A percentile compares a stretch with the other conserved stretches of the same genome.
Evolutionary conservation across 2,888 invertebrate species (phyloP).

Genomic region (Miltochrista miniata): DNA sequence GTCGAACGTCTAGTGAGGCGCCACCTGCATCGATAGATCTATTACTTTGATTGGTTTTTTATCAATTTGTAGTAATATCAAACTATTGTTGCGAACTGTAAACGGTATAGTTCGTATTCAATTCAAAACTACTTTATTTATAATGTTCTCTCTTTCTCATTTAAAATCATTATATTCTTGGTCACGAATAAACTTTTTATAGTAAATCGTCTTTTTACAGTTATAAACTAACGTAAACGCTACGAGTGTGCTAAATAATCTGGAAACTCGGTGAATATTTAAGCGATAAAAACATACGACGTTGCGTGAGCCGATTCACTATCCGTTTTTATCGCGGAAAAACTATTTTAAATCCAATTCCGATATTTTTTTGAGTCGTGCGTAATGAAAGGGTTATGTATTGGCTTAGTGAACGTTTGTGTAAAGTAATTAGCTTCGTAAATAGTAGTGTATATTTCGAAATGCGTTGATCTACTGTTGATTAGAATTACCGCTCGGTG

Average conservation of each 20-base stretch:
- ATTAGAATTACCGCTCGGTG: conserved; percentile 71
- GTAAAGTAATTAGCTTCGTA: neutral
- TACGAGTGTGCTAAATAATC: conserved; percentile 11
- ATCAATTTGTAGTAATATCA: neutral
- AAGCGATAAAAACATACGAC: conserved; percentile 14
- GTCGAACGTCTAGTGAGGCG: conserved; percentile 31
- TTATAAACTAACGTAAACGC: conserved; percentile 10
- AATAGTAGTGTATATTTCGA: conserved; percentile 44
- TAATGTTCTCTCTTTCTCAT: neutral
- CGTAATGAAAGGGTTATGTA: too few relatives aligned
- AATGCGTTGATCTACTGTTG: conserved; percentile 61
- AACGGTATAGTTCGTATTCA: too few relatives aligned
- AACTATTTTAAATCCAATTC: too few relatives aligned
- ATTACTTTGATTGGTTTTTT: conserved; percentile 16
- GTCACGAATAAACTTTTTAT: neutral
- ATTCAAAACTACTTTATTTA: neutral
- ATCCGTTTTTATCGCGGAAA: too few relatives aligned
- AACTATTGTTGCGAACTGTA: too few relatives aligned
- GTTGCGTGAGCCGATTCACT: too few relatives aligned
- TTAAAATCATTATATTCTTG: too few relatives aligned
- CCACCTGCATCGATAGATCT: conserved; percentile 30
- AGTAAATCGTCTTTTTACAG: conserved; percentile 8
- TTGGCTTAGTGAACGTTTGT: too few relatives aligned
- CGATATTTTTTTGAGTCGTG: too few relatives aligned
- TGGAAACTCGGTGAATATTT: conserved; percentile 15